Conservation (phyloP, 2,888 invertebrate species). For the Cerastis leucographa region DNA sequence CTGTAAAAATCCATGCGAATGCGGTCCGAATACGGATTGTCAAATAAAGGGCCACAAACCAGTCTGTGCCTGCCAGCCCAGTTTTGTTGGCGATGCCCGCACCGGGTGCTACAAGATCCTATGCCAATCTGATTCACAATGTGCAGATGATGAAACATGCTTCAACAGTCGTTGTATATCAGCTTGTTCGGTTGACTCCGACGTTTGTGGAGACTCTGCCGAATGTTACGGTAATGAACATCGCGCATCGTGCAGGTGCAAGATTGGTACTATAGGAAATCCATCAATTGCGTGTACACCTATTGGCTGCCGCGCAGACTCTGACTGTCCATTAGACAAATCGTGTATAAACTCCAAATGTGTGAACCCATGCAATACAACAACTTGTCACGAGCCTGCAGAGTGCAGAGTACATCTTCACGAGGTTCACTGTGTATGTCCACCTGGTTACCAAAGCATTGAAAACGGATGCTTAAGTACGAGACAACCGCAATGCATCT, state of each 20-base stretch:
- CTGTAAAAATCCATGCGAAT: constrained; percentile 96
- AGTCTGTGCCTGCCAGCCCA: constrained; percentile 95
- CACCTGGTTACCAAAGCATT: constrained; percentile 93
- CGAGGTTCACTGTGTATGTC: constrained; percentile 95
- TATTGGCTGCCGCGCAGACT: constrained; percentile 95
- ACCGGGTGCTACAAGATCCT: constrained; percentile 94
- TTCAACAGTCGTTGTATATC: constrained; percentile 95
- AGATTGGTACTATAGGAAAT: constrained; percentile 95
- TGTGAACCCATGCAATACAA: constrained; percentile 93
- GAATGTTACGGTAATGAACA: constrained; percentile 95
- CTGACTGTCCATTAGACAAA: constrained; percentile 95
- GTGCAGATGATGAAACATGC: constrained; percentile 95
- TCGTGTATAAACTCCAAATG: constrained; percentile 96
- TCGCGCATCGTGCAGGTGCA: constrained; percentile 95
- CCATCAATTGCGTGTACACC: constrained; percentile 94
- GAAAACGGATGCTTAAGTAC: constrained; percentile 91
- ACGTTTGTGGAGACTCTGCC: constrained; percentile 94
- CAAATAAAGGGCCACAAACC: constrained; percentile 96
- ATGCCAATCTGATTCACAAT: constrained; percentile 94
- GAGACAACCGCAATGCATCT: constrained; percentile 92
- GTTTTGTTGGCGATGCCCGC: constrained; percentile 96
- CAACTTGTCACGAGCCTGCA: constrained; percentile 93
- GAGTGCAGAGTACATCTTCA: constrained; percentile 95
- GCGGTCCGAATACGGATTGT: constrained; percentile 96
- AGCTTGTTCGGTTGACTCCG: constrained; percentile 93